phyloP scores from a whole-genome alignment of 92 coral and sea anemone genomes.

The Palythoa grandiflora region DNA sequence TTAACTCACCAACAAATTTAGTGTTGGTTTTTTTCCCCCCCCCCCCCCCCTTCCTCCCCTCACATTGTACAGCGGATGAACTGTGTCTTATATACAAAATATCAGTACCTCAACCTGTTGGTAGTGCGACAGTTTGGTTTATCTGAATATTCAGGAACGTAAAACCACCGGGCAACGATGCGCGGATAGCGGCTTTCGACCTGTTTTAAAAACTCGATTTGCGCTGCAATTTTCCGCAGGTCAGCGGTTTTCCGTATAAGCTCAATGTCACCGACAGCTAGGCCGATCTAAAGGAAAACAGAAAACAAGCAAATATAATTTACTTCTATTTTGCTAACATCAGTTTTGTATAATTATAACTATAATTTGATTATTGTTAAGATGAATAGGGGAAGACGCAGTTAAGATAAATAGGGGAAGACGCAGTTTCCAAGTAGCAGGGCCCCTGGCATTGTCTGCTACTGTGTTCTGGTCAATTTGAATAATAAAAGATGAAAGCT shows the following conservation, averaged over 20 bases:
- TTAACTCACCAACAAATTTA: too few species aligned
- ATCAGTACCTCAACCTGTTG: constrained; percentile 12
- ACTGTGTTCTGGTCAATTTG: too few species aligned
- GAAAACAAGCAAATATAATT: too few species aligned
- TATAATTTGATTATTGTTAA: too few species aligned
- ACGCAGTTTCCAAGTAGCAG: too few species aligned
- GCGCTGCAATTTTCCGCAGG: constrained; percentile 58
- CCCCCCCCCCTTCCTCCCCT: not conserved
- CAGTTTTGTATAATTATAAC: too few species aligned
- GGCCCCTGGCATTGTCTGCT: too few species aligned
- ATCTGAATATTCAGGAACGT: constrained; percentile 20
- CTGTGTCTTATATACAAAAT: not conserved
- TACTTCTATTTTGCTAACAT: too few species aligned
- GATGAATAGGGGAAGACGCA: too few species aligned
- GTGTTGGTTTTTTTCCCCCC: too few species aligned
- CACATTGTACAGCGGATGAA: not conserved
- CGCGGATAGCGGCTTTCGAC: constrained; percentile 50
- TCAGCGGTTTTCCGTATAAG: constrained; percentile 68
- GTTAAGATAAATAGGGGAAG: too few species aligned
- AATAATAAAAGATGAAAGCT: too few species aligned
- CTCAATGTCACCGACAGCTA: constrained; percentile 85
- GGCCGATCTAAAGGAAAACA: constrained; percentile 56
- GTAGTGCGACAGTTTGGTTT: constrained; percentile 34
- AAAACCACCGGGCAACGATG: constrained; percentile 38
- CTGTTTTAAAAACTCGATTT: constrained; percentile 45